Percentiles rank a stretch among this genome's conserved stretches.
phyloP scores from a whole-genome alignment of 2,888 invertebrate species.

The Pyrrhia umbra region DNA sequence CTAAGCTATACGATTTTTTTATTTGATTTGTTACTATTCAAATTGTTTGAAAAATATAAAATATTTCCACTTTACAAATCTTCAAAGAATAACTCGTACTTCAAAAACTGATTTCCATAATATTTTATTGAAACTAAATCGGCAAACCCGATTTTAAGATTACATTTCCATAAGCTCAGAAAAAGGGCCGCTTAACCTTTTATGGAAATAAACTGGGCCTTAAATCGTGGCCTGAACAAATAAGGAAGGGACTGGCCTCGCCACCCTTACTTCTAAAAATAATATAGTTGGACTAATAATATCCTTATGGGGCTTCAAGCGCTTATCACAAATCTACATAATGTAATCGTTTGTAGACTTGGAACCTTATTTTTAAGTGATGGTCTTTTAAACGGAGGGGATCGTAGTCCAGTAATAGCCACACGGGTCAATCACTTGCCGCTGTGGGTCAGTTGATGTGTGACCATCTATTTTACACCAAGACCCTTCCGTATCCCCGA shows the following conservation, averaged over 20 bases:
- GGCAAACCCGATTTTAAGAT: constrained; percentile 62
- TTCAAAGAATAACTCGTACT: constrained; percentile 14
- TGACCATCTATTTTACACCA: neutral
- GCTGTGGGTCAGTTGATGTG: neutral
- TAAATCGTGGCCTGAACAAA: constrained; percentile 73
- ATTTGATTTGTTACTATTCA: too few relatives aligned
- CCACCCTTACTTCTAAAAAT: constrained; percentile 33
- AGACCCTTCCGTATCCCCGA: neutral
- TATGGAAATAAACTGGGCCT: constrained; percentile 70
- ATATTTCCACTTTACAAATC: constrained; percentile 13
- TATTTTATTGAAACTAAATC: constrained; percentile 61
- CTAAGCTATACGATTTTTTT: too few relatives aligned
- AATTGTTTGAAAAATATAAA: neutral
- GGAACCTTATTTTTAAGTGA: neutral
- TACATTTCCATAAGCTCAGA: constrained; percentile 62
- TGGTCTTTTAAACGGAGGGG: neutral
- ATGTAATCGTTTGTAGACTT: constrained; percentile 28
- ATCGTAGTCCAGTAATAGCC: neutral
- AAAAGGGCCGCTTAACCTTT: constrained; percentile 66
- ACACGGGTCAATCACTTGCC: neutral
- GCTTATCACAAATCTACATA: constrained; percentile 31
- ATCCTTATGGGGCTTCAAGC: constrained; percentile 28
- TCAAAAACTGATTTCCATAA: constrained; percentile 48
- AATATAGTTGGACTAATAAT: constrained; percentile 42
- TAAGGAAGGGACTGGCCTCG: constrained; percentile 63